Evolutionary conservation across 2,888 invertebrate genomes (phyloP), one percentile per base, ranked within the genome.

Genomic region (Anoplius nigerrimus): DNA sequence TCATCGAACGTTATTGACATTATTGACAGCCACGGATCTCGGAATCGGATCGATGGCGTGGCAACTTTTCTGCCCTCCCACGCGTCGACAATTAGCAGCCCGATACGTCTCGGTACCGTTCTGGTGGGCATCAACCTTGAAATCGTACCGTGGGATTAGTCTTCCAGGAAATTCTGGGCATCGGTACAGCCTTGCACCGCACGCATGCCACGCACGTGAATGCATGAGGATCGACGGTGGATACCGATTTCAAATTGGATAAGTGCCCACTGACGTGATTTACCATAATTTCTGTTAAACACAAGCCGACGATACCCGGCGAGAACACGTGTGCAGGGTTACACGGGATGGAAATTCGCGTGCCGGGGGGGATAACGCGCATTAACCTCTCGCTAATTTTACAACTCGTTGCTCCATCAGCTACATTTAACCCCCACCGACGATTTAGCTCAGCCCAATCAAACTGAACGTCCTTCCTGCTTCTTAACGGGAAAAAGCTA

Each of bases 191-290:
- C 73, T 69, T 58, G 54, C 66, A 65, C 64, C n/a, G 52, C 16
- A 34, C 34, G 34, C 34, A 71, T 67, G 34, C n/a, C 16, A 34
- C 56, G 42, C 56, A 24, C 20, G 56, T 16, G 56, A 42, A 24
- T 22, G 53, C 22, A 53, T 22, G 15, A 21, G 11, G 53, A 53
- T 53, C 20, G 8, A 13, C 48, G 1, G n/a, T 16, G 53, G 22
- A 34, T 53, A 67, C 43, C 54, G 61, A 62, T 61, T 24, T 52
- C 46, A 43, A 52, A 66, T 66, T 61, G 76, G 66, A 68, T 71
- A 69, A 76, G 54, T 66, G 60, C 61, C 24, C 43, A 52, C 57
- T 68, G 57, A 52, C 76, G 76, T 77, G 77, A 77, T 77, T 66
- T 62, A 52, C 69, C 62, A 55, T 69, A 58, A 69, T 69, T 66